Evolutionary conservation across 2,888 invertebrate genomes (phyloP).

Genomic region (Poecilobothrus nobilitatus): DNA sequence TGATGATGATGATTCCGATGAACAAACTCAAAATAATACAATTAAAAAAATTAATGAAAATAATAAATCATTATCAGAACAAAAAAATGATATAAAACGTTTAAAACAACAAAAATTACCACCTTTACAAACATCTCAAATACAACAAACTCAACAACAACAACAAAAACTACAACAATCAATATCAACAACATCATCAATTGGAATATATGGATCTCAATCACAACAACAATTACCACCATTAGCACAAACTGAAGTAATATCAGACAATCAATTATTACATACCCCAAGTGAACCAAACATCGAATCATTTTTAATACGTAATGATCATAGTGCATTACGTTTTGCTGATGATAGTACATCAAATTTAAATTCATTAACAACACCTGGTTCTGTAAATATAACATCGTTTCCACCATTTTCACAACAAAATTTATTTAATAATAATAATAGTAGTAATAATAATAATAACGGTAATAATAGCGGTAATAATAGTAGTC

Average conservation of each 20-base stretch:
- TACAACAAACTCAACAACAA: not conserved
- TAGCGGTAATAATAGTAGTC: not conserved
- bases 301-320: not conserved
- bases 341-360: not conserved
- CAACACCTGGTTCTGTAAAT: conserved; percentile 6
- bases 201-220: not conserved
- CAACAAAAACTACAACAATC: not conserved
- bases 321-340: not conserved
- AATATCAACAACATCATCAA: not conserved
- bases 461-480: not conserved
- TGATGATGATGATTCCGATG: not conserved
- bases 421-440: not conserved
- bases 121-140: not conserved
- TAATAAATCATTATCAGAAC: not conserved
- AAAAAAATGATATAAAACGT: no score
- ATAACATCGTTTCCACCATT: not conserved
- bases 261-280: conserved; percentile 4
- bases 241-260: conserved; percentile 1
- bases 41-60: not conserved
- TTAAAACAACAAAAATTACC: no score
- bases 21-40: no score
- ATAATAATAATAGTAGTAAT: not conserved
- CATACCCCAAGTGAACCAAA: not conserved
- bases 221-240: not conserved
- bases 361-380: conserved; percentile 4